These are phyloP conservation scores for Phyllostomus discolor DNA, from an alignment of 2,113 vertebrate genomes.

Conservation along the genomic window DNA sequence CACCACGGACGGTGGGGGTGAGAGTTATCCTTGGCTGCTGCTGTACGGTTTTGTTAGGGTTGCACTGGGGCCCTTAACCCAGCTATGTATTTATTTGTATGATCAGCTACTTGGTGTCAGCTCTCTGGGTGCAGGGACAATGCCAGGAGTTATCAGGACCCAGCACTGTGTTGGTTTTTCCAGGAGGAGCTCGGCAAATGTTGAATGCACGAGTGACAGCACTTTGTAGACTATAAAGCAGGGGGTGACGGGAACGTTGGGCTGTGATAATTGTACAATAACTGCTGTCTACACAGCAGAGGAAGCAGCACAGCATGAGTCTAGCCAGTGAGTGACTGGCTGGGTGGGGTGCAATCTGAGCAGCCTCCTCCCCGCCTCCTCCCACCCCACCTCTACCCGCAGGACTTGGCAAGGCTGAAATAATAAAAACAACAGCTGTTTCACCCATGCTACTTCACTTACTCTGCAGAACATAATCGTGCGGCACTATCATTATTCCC, in stretches of 20 bases:
- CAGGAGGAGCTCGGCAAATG: background rate
- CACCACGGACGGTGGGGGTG: rapidly evolving
- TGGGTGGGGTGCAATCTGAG: background rate
- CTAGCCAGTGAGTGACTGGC: background rate
- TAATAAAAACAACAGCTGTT: background rate
- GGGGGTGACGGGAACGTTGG: background rate
- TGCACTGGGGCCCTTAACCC: background rate
- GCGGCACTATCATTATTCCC: background rate
- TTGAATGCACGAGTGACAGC: background rate
- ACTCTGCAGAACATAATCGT: background rate
- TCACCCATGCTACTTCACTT: background rate
- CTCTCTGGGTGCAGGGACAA: background rate
- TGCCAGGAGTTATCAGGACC: background rate
- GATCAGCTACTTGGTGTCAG: background rate
- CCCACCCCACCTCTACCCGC: background rate
- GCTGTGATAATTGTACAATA: background rate
- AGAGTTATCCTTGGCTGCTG: background rate
- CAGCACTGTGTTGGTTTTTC: background rate
- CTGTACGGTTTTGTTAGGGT: background rate
- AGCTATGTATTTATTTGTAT: background rate
- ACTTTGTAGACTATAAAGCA: background rate
- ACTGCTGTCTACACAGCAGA: background rate
- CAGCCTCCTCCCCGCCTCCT: background rate
- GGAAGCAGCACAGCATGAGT: background rate
- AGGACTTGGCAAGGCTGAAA: background rate